Base-by-base conservation (phyloP, 2,888 invertebrate species). In the Aquatica leii region DNA sequence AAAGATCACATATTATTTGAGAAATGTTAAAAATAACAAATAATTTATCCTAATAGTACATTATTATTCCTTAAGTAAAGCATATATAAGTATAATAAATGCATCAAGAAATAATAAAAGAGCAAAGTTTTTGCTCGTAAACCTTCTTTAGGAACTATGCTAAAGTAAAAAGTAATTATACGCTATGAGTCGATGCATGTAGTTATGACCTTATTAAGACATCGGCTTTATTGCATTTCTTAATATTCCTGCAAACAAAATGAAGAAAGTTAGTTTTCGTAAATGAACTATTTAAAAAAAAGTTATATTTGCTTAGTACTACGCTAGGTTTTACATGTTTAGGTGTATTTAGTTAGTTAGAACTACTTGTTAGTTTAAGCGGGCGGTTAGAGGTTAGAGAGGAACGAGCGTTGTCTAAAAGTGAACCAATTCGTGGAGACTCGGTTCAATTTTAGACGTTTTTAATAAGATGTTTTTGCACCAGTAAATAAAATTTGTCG, bases 1-100 rank as follows among this genome's bases (percentile, higher is more conserved):
- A 71, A 43, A 46, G 74, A 79, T 79, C 79, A 79, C 79, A 79
- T 63, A 68, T 76, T 77, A 78, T 75, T 74, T 72, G 72, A 74
- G 71, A 76, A 71, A 69, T 62, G 73, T 74, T 71, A 73, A 73
- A 72, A 76, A 75, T 75, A 75, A 75, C 73, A 72, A 76, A 76
- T 76, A 76, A 76, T 75, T 74, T 73, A 75, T 34, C 46, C 37
- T 61, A 65, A 62, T 64, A 68, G 61, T 54, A 34, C 17, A 34
- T 20, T 34, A 34, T 11, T 17, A 35, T 35, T 52, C 17, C 52
- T 37, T 40, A 51, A 18, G 15, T 17, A 35, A 57, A 49, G 56
- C 56, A 74, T 64, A 73, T 15, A 15, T 8, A 43, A 43, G 8
- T 43, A 15, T 15, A 43, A 43, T 43, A 46, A 18, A 20, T 18